phyloP scores from a whole-genome alignment of 2,888 invertebrate genomes.

The Oscheius myriophilus region DNA sequence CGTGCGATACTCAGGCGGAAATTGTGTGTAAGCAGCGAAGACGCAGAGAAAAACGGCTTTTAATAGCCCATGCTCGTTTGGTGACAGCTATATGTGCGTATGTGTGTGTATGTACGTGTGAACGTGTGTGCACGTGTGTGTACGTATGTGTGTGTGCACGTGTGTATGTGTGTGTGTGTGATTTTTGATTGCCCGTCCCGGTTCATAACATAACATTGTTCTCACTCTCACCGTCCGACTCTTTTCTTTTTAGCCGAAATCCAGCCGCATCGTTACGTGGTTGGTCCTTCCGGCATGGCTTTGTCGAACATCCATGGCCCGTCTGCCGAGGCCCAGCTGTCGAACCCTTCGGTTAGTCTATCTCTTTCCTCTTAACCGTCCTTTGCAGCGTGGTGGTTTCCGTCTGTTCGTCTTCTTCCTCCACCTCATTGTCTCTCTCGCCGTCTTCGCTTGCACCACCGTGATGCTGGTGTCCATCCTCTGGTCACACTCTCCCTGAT shows the following conservation, averaged over 20 bases:
- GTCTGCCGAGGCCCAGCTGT: constrained; percentile 38
- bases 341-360: constrained; percentile 39
- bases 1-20: too few relatives aligned
- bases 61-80: too few relatives aligned
- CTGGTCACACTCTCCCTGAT: constrained; percentile 45
- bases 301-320: constrained; percentile 52
- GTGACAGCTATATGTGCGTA: too few relatives aligned
- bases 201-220: too few relatives aligned
- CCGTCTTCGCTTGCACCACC: constrained; percentile 49
- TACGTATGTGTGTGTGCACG: too few relatives aligned
- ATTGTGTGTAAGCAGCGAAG: too few relatives aligned
- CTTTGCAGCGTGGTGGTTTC: constrained; percentile 16
- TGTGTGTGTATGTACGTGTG: too few relatives aligned
- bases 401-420: constrained; percentile 48
- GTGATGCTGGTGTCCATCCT: constrained; percentile 54
- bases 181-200: too few relatives aligned
- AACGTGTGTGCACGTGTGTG: too few relatives aligned
- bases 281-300: constrained; percentile 57
- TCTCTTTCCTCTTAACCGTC: neutral
- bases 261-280: constrained; percentile 47
- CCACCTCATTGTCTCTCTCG: constrained; percentile 52
- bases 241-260: constrained; percentile 34
- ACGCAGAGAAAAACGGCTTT: too few relatives aligned
- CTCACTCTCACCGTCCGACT: too few relatives aligned
- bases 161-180: too few relatives aligned